These are phyloP conservation scores for Protonemura montana DNA, from an alignment of 2,888 invertebrate genomes.

Conservation along the genomic window DNA sequence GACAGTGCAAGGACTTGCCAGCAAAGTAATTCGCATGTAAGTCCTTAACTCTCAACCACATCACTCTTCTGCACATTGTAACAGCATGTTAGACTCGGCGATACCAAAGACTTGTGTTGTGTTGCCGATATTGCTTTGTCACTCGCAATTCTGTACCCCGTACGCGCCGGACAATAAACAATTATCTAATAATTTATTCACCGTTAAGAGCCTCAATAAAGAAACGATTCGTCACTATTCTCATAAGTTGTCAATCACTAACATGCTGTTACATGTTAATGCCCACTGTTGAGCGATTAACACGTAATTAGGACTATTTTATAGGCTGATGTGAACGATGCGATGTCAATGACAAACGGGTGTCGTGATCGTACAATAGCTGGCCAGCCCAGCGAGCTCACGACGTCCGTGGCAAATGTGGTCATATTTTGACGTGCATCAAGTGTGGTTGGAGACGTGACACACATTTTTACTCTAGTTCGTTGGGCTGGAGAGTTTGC, in stretches of 20 bases:
- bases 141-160: background rate
- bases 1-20: background rate
- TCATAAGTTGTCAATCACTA: constrained; percentile 19
- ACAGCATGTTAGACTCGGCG: background rate
- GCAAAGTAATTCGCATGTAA: constrained; percentile 31
- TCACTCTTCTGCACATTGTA: constrained; percentile 3
- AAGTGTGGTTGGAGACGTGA: background rate
- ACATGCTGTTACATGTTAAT: constrained; percentile 9
- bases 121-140: constrained; percentile 9
- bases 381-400: background rate
- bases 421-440: background rate
- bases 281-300: background rate
- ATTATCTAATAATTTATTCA: constrained; percentile 35
- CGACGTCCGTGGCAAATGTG: background rate
- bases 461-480: background rate
- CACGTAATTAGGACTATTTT: background rate
- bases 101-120: background rate
- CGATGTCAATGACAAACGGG: background rate
- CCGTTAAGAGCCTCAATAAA: constrained; percentile 26
- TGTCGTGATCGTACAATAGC: background rate
- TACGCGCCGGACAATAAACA: constrained; percentile 24
- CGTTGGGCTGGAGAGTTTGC: background rate
- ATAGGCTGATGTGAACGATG: background rate
- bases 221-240: constrained; percentile 18
- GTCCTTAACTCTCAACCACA: constrained; percentile 15